Percentiles rank a stretch among this genome's conserved stretches.
Conservation (phyloP, 2,888 invertebrate genomes). For the Cyclophora albipunctata region DNA sequence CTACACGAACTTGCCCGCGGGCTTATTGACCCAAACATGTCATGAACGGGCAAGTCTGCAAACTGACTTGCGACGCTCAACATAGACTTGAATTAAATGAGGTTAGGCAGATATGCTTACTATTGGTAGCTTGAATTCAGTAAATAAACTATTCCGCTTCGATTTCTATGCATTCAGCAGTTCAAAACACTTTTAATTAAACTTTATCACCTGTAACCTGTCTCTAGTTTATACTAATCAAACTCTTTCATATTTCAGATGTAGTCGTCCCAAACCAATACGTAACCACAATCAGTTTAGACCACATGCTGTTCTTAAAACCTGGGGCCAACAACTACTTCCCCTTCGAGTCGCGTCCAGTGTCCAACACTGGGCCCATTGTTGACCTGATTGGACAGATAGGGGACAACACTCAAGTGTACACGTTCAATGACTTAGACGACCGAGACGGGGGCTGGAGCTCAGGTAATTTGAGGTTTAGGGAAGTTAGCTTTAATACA, state of each 20-base stretch:
- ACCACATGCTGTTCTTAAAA: constrained; percentile 60
- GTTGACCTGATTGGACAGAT: constrained; percentile 17
- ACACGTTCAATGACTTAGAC: constrained; percentile 27
- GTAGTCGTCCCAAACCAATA: constrained; percentile 36
- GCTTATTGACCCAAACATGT: too few species aligned
- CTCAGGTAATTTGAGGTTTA: constrained; percentile 14
- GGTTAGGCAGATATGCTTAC: too few species aligned
- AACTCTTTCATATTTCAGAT: constrained; percentile 30
- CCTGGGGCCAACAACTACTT: constrained; percentile 15
- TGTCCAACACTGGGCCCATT: constrained; percentile 9
- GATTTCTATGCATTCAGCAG: too few species aligned
- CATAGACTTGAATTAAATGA: too few species aligned
- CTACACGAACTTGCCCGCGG: too few species aligned
- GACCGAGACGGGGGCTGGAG: constrained; percentile 22
- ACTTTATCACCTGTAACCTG: too few species aligned
- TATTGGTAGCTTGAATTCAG: too few species aligned
- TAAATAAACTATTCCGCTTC: too few species aligned
- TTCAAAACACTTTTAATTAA: too few species aligned
- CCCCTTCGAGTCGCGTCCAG: constrained; percentile 9
- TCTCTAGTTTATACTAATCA: too few species aligned
- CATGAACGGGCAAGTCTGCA: too few species aligned
- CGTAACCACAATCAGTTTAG: constrained; percentile 65
- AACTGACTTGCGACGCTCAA: too few species aligned
- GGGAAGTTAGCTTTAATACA: background rate
- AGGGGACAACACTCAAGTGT: constrained; percentile 28